Conservation (phyloP, 2,797 vertebrate species). For the Thalassophryne amazonica region DNA sequence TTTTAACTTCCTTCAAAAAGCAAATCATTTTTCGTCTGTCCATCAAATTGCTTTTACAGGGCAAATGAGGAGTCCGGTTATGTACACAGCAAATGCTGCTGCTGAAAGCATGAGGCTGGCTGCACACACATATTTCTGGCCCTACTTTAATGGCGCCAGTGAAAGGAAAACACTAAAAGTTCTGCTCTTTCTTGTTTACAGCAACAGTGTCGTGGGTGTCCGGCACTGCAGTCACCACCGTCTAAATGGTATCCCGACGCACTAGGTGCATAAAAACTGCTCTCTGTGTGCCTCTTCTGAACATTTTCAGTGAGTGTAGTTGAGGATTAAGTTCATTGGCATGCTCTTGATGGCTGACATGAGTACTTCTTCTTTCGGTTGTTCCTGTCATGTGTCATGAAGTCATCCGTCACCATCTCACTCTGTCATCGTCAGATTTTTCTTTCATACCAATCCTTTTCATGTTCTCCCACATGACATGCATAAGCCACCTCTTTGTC, state of each 20-base stretch:
- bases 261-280: slow-evolving; percentile 28
- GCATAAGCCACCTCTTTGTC: no score
- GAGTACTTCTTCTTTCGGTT: no score
- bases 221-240: not conserved
- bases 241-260: slow-evolving; percentile 39
- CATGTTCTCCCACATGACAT: no score
- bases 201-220: slow-evolving; percentile 1
- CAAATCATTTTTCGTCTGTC: not conserved
- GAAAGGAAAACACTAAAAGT: slow-evolving; percentile 18
- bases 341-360: no score
- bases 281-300: not conserved
- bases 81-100: not conserved
- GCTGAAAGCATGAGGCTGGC: not conserved
- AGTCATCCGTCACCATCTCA: no score
- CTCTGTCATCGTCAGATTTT: no score
- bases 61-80: not conserved
- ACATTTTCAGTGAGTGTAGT: no score
- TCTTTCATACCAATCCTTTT: no score
- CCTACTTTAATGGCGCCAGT: not conserved
- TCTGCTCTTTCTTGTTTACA: not conserved
- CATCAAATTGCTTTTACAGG: not conserved
- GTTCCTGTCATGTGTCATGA: no score
- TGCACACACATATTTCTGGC: slow-evolving; percentile 3
- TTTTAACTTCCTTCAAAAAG: slow-evolving; percentile 3
- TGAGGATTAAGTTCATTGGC: no score